Base-by-base conservation (phyloP, 1,140 invertebrate species). In the Scaptomyza montana region DNA sequence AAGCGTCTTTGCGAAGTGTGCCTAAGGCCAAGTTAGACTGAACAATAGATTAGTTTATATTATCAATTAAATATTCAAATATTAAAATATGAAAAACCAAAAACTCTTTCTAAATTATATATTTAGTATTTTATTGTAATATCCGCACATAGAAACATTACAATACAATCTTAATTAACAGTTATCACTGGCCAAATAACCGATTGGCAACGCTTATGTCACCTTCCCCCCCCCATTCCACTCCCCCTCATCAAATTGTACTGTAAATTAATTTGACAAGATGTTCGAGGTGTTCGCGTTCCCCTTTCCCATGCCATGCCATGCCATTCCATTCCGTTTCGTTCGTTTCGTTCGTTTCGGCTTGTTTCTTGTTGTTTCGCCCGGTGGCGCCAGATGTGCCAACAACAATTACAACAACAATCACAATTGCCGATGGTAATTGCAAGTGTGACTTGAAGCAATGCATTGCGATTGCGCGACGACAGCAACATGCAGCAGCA, bases 181-280 rank as follows among this genome's bases (percentile, higher is more conserved):
- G 30, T 54, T 72, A 45, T 36, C 45, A 46, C 30, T 33, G 10
- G 13, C 13, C 16, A 16, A 30, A 16, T 33, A 21, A 36, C 53
- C 47, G 39, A 49, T 66, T 65, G 62, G 30, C 62, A 36, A 28
- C 55, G 70, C 63, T 67, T 74, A 74, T 68, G 80, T 81, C 74
- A 78, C 55, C 67, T 9, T 2, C 7, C 7, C 33, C 8, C 33
- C 33, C 8, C 1, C 33, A 6, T 0, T 30, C 8, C 8, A 8
- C 33, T 0, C 33, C 7, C 7, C 2, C 7, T 8, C 33, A 36
- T 36, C 78, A 89, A 62, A 65, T 82, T 80, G 77, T 80, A 65
- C 82, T 80, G 74, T 77, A 82, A 87, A 87, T 87, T 87, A 87
- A 87, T 87, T 87, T 87, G 84, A 87, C 84, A 89, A 87, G 79